Percentiles rank a stretch among this genome's conserved stretches.
phyloP scores from a whole-genome alignment of 2,888 invertebrate species.

The Sceliomorpha sp. region DNA sequence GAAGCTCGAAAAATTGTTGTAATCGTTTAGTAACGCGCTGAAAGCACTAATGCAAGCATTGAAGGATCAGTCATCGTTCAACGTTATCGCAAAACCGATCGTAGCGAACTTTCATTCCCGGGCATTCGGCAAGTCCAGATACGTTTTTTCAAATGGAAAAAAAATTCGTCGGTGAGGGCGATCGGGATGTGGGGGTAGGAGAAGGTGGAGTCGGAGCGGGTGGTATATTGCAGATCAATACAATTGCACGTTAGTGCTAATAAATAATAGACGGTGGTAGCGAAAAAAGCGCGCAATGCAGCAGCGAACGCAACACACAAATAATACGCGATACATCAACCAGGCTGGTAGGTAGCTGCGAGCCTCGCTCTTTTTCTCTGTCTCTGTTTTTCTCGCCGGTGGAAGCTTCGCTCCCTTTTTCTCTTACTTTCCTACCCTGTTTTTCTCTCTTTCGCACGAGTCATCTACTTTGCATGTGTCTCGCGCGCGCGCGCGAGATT shows the following conservation, averaged over 20 bases:
- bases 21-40: constrained; percentile 49
- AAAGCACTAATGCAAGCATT: constrained; percentile 52
- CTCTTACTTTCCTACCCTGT: constrained; percentile 56
- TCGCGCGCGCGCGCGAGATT: constrained; percentile 22
- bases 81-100: constrained; percentile 77
- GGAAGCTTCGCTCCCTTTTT: constrained; percentile 58
- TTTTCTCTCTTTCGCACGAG: constrained; percentile 60
- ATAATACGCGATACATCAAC: constrained; percentile 80
- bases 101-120: constrained; percentile 76
- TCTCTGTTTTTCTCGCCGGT: constrained; percentile 54
- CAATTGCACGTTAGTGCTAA: constrained; percentile 81
- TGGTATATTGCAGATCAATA: constrained; percentile 80
- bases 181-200: constrained; percentile 62
- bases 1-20: constrained; percentile 42
- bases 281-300: constrained; percentile 80
- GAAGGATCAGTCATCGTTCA: constrained; percentile 70
- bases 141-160: constrained; percentile 77
- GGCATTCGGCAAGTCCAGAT: constrained; percentile 77
- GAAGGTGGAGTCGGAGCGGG: constrained; percentile 57
- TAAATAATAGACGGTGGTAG: constrained; percentile 80
- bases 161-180: constrained; percentile 76
- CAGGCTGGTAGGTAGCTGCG: constrained; percentile 71
- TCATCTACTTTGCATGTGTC: constrained; percentile 56
- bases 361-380: constrained; percentile 62
- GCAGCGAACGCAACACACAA: constrained; percentile 80